Evolutionary conservation across 2,888 invertebrate genomes (phyloP), one percentile per base, ranked within the genome.

Genomic region (Erebia epiphron): DNA sequence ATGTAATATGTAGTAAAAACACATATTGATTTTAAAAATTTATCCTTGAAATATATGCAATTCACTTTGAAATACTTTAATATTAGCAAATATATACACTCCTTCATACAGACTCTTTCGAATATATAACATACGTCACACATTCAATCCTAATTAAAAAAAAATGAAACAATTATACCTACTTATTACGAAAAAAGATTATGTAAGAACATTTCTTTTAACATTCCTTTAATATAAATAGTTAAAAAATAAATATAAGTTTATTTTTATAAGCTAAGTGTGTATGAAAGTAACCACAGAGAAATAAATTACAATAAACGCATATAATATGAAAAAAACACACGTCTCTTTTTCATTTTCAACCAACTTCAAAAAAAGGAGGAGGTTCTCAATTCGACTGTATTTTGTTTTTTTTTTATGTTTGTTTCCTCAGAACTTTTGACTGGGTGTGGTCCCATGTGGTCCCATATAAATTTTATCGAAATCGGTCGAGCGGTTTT

Each of bases 51-150:
- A 43, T 9, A 41, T 35, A 3, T 11, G 9, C 8, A 10, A 58
- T 43, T 16, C 3, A 41, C 68, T 72, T 68, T 70, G 63, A 70
- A 72, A 67, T 67, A 67, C 67, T 67, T 67, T 18, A 41, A 70
- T 54, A 13, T 49, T 43, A 26, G 43, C 18, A 43, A 26, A 54
- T 54, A 54, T 5, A 54, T 16, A 10, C 1, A 13, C 5, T 57
- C 21, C 5, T 26, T 57, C 54, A 11, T 57, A 26, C 21, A 21
- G 26, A 26, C 21, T 14, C 56, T 57, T 57, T 14, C 13, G 14
- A 16, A 10, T 21, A 13, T 61, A 16, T 11, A 43, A 43, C 61
- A 43, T 18, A 16, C 43, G 18, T 41, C 43, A 43, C 61, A 18
- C 61, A 61, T 26, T 57, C 56, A 26, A 18, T 16, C 35, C 4